Evolutionary conservation across 2,797 vertebrate genomes (phyloP), one percentile per base, ranked within the genome.

Genomic region (Sebastes alutus): DNA sequence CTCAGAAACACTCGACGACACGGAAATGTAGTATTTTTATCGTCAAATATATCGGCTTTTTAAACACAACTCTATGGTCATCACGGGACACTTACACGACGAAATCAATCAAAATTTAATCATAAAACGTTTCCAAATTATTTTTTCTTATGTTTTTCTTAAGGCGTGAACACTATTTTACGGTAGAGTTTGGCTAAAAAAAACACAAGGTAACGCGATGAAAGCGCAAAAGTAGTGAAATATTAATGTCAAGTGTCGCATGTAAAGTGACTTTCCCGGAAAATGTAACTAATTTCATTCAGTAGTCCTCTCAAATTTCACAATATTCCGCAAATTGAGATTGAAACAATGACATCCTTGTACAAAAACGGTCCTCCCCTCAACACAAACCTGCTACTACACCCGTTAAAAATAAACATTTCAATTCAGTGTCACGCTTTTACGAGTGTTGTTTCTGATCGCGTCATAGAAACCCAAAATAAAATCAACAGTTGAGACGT

Each of bases 401-500:
- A 7, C 4, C 6, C 2, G 7, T 29, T 60, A 38, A 38, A 30
- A 68, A 60, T n/a, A 25, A 20, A n/a, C 30, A 7, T 14, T 35
- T 10, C 2, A 7, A 11, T n/a, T 42, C 4, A 13, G 13, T n/a
- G 60, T 16, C 14, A 2, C 1, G 32, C 61, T 35, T 27, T 5
- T 33, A n/a, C 1, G 18, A 77, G 74, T 70, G 63, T 56, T 70
- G n/a, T 6, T 10, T 71, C 62, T 74, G 68, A 82, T 81, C 70
- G 23, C 35, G 65, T 77, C 94, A 93, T 84, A 92, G 93, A 94
- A 95, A 95, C 92, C 88, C 89, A 90, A 79, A 71, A 79, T 66
- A 82, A 81, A 78, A 80, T 73, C 83, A 86, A 82, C 83, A 88
- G 87, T 76, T 71, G 86, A 89, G 72, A 94, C 79, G 85, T 86